Base-by-base conservation (phyloP, 2,888 invertebrate species). In the Lapara coniferarum region DNA sequence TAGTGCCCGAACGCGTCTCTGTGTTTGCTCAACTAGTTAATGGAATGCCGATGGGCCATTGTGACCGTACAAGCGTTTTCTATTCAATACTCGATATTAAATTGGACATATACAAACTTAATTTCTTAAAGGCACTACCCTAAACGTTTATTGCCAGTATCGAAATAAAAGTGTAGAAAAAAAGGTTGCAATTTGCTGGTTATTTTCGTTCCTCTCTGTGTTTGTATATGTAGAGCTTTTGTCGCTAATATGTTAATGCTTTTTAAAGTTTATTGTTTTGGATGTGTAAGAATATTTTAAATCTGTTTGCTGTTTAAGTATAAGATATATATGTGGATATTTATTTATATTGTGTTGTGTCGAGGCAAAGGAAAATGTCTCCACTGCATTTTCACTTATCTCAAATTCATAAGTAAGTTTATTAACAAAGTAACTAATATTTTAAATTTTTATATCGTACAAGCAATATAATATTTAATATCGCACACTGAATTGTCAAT, bases 11-110 rank as follows among this genome's bases (percentile, higher is more conserved):
- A 88, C 87, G 88, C 86, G 87, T 85, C 85, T 83, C 82, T 92
- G 88, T 92, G 89, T 92, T 91, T 92, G 88, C 87, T 83, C 85
- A 87, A 81, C 86, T 89, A 88, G 91, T 92, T 91, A 92, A 92
- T 92, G 89, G 92, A 91, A 92, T 89, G 84, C 89, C 89, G 88
- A 89, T 89, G 85, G 90, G 82, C 88, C 81, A 91, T 90, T 91
- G 91, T 89, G 80, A 85, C 83, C 78, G 81, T 79, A 63, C 63
- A 81, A 83, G 85, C 88, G 90, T 88, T 90, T 89, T 88, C 91
- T 87, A 89, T 90, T 89, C 88, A 89, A 85, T 78, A 73, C 76
- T 78, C 84, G 83, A 87, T 90, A 90, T 89, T 86, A 89, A 88
- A 89, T 88, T 85, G 84, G 63, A 63, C 49, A 63, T 63, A 63